Evolutionary conservation across 2,797 vertebrate genomes (phyloP).

Genomic region (Cryptoprocta ferox): DNA sequence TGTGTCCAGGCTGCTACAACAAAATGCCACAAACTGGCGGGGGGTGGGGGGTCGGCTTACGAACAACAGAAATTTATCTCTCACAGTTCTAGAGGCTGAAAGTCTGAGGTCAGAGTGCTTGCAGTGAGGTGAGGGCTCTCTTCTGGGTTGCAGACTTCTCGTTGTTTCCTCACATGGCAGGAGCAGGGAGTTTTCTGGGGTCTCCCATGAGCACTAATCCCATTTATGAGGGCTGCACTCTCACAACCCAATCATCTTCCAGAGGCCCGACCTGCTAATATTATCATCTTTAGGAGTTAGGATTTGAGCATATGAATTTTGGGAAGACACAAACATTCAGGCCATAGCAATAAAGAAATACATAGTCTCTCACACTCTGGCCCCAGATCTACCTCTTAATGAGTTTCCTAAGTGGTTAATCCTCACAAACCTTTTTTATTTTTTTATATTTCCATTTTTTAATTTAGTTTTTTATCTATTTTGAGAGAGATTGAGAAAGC

Average conservation of each 20-base stretch:
- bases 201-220: background rate
- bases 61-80: background rate
- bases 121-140: background rate
- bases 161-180: background rate
- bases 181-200: background rate
- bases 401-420: background rate
- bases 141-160: background rate
- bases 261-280: background rate
- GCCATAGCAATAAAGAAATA: background rate
- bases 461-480: too few relatives aligned
- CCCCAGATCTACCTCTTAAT: background rate
- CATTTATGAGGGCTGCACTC: background rate
- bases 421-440: background rate
- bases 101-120: background rate
- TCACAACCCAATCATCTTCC: background rate
- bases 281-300: background rate
- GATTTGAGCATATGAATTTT: background rate
- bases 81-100: background rate
- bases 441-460: too few relatives aligned
- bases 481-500: too few relatives aligned
- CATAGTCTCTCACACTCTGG: background rate
- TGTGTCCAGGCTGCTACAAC: background rate
- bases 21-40: background rate
- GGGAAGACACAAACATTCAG: background rate
- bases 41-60: too few relatives aligned